phyloP scores from a whole-genome alignment of 2,797 vertebrate genomes.

The Xenopus petersii region DNA sequence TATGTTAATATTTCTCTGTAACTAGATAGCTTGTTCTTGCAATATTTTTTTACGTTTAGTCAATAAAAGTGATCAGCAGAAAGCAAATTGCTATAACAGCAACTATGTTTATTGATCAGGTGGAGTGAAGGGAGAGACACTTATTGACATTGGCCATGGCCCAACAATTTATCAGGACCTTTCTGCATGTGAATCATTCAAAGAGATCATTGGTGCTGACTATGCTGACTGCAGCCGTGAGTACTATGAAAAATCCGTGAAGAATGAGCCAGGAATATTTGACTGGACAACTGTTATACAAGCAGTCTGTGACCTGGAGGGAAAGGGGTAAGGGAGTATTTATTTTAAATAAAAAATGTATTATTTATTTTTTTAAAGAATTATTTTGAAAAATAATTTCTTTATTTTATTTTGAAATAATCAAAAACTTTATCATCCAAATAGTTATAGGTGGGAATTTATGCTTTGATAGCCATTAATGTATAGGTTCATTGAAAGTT shows the following conservation, averaged over 20 bases:
- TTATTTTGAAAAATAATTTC: no score
- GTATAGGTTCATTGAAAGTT: no score
- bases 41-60: no score
- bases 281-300: conserved; percentile 71
- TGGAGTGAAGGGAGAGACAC: conserved; percentile 62
- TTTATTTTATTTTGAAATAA: no score
- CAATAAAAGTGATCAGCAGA: no score
- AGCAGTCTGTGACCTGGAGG: conserved; percentile 70
- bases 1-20: no score
- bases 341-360: not conserved
- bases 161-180: conserved; percentile 74
- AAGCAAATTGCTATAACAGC: not conserved
- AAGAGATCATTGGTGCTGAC: conserved; percentile 65
- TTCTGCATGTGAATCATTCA: conserved; percentile 70
- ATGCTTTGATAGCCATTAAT: no score
- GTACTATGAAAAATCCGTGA: conserved; percentile 68
- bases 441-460: no score
- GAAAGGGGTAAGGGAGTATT: conserved; percentile 56
- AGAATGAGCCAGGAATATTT: conserved; percentile 53
- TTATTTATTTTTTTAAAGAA: no score
- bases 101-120: conserved; percentile 46
- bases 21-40: no score
- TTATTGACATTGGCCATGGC: conserved; percentile 66
- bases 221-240: conserved; percentile 65
- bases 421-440: no score